A percentile compares a stretch with the other conserved stretches of the same genome.
phyloP scores from a whole-genome alignment of 2,888 invertebrate genomes.

The Lomographa bimaculata region DNA sequence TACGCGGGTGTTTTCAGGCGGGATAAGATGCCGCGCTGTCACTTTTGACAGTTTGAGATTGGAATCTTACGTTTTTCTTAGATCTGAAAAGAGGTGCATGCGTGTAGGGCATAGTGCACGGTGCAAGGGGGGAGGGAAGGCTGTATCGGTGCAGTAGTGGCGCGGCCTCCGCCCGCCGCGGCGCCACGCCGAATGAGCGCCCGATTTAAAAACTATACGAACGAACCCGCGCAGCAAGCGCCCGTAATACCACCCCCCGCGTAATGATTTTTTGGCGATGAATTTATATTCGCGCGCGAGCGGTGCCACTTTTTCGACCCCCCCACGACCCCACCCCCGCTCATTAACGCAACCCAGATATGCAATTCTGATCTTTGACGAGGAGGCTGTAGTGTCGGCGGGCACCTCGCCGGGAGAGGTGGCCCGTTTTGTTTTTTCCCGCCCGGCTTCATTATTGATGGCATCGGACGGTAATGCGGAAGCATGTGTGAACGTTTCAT shows the following conservation, averaged over 20 bases:
- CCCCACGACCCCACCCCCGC: slow-evolving; percentile 74
- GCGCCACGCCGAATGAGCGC: slow-evolving; percentile 76
- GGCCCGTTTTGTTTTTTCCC: slow-evolving; percentile 82
- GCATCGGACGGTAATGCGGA: slow-evolving; percentile 84
- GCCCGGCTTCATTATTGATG: slow-evolving; percentile 84
- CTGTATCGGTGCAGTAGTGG: slow-evolving; percentile 49
- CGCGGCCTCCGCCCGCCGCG: slow-evolving; percentile 71
- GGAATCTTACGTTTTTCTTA: slow-evolving; percentile 15
- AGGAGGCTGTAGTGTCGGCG: slow-evolving; percentile 84
- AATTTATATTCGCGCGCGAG: slow-evolving; percentile 88
- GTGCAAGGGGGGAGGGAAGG: slow-evolving; percentile 40
- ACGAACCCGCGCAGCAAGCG: slow-evolving; percentile 78
- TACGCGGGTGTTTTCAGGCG: neutral
- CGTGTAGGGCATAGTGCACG: slow-evolving; percentile 55
- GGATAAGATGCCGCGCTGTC: neutral
- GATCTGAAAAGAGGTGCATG: slow-evolving; percentile 53
- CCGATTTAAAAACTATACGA: slow-evolving; percentile 83
- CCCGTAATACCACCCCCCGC: slow-evolving; percentile 89
- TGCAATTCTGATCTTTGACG: slow-evolving; percentile 87
- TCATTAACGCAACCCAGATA: slow-evolving; percentile 87
- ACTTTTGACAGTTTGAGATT: slow-evolving; percentile 15
- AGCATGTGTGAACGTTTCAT: slow-evolving; percentile 84
- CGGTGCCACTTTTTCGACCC: slow-evolving; percentile 84
- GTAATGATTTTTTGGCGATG: slow-evolving; percentile 95
- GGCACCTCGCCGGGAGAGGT: slow-evolving; percentile 81